Base-by-base conservation (phyloP, 2,888 invertebrate genomes). In the Gymnoscelis rufifasciata region DNA sequence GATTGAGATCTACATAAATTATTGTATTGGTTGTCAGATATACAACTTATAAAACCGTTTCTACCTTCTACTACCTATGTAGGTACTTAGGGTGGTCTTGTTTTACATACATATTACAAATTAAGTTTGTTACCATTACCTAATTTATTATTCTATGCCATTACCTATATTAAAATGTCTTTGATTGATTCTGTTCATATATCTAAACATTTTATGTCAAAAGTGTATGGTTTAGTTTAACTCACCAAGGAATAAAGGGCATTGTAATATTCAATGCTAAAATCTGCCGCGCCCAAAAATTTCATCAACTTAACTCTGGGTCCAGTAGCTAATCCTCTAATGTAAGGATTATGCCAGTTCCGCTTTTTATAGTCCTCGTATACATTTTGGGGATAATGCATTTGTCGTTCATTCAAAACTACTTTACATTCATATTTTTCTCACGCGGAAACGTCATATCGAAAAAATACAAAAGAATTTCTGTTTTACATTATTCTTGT, bases 311-410 rank as follows among this genome's bases (percentile, higher is more conserved):
- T 50, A 36, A 52, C 55, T 57, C 10, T 58, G 58, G 57, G 66
- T 66, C 41, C 62, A 59, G 46, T 53, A 60, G 46, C 47, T 80
- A 80, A 82, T 78, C 79, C 68, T 64, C 60, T 76, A 77, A 78
- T 69, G 61, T 73, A 49, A 44, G 48, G 47, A 59, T 57, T 52
- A 55, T 40, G 48, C 45, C 54, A 43, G 49, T 52, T 50, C 49
- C 43, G 35, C 35, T 49, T 43, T 49, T 44, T 49, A 40, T 40
- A n/a, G 38, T 13, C 28, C 30, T 10, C 39, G 13, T 36, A 39
- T 38, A 12, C 36, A 13, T 42, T 42, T 38, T 28, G 39, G 27
- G 36, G 29, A 38, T 15, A 33, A 29, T 35, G 33, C 19, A 39
- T 47, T 38, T 39, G 36, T 30, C 31, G 26, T 39, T 40, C 43